Evolutionary conservation across 2,888 invertebrate species (phyloP), one percentile per base, ranked within the genome.

Genomic region (Acholoe squamosa): DNA sequence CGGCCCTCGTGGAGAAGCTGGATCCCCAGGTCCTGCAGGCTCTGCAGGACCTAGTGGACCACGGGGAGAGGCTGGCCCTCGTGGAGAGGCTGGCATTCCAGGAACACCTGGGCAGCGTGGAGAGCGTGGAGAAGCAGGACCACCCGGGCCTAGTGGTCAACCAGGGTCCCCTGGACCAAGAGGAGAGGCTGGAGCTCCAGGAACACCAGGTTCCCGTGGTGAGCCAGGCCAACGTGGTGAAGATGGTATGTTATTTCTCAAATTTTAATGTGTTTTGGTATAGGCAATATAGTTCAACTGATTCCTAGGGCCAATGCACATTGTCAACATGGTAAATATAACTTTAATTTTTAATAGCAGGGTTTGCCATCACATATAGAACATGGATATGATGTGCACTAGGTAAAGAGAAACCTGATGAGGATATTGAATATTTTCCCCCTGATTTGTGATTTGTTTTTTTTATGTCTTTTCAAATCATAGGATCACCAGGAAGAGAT

Each of bases 1-100:
- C 0, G 98, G 98, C 84, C 90, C 86, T 22, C 84, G 91, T n/a
- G 76, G 76, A 14, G 76, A 76, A 16, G 31, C n/a, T 84, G 92
- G 94, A 97, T 25, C 28, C 51, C 61, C 90, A 51, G 90, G 90
- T 89, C 22, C 28, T 14, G 86, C 28, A 5, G 86, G 86, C 10
- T 0, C 52, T 3, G 28, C 76, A 28, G 92, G 92, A 43, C 84
- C 61, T 14, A 77, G 76, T 25, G 92, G 92, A 19, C 34, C 28
- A 25, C 52, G 61, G 54, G 93, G 93, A 71, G 56, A 88, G 31
- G 28, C 84, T 56, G 93, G 93, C 67, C 86, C 80, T 43, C 52
- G 31, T n/a, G 90, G 90, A 16, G 33, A 31, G 19, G 54, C 19
- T 34, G 91, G 91, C 56, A 28, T 28, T 3, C 80, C 89, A 25